Percentiles rank a stretch among this genome's conserved stretches.
These are phyloP conservation scores for Erythrocercus mccallii DNA, from an alignment of 2,113 vertebrate species.

Conservation along the genomic window DNA sequence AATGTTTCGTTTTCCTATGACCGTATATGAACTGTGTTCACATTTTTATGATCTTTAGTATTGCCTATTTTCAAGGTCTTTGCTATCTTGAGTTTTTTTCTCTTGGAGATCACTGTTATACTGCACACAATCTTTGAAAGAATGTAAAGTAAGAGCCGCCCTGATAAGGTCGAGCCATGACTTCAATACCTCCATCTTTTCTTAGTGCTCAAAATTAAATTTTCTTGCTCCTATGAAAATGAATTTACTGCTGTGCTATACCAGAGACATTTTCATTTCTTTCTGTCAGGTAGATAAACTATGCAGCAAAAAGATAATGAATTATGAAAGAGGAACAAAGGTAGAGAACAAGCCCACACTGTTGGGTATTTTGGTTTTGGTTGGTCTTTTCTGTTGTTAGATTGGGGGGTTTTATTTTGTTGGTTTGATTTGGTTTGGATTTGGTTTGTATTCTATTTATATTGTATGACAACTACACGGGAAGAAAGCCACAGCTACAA, in stretches of 20 bases:
- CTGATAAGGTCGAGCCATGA: not conserved
- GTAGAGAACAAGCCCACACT: not conserved
- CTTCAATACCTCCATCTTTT: not conserved
- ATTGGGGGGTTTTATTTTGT: not conserved
- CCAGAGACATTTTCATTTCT: not conserved
- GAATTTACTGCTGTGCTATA: not conserved
- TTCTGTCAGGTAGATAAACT: not conserved
- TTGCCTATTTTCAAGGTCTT: not conserved
- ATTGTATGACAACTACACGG: not conserved
- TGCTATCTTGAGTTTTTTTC: not conserved
- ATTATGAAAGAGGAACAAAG: not conserved
- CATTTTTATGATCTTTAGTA: not conserved
- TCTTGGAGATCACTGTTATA: not conserved
- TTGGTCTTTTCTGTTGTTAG: not conserved
- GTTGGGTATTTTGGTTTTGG: not conserved
- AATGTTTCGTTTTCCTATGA: not conserved
- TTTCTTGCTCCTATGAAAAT: not conserved
- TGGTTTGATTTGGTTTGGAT: not conserved
- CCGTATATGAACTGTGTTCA: not conserved
- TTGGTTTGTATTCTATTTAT: not conserved
- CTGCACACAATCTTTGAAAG: not conserved
- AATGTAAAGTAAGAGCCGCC: not conserved
- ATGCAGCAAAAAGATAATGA: not conserved
- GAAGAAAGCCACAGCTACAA: not conserved
- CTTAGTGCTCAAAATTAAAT: not conserved